Evolutionary conservation across 2,113 vertebrate species (phyloP), one percentile per base, ranked within the genome.

Genomic region (Campylomormyrus tamandua): DNA sequence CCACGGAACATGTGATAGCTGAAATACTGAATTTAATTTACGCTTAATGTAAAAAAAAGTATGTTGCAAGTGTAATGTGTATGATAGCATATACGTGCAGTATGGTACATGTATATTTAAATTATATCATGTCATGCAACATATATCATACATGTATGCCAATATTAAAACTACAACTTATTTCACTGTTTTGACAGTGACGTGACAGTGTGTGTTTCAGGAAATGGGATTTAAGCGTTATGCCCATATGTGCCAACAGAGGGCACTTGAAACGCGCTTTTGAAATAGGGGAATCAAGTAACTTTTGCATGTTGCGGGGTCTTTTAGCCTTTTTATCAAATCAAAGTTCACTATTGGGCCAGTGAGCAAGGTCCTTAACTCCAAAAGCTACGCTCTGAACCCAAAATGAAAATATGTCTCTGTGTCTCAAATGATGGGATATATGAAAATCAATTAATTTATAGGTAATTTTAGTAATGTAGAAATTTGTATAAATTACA

Each of bases 1-100:
- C 89, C 87, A 91, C 88, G 88, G 90, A 84, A 53, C 48, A 35
- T 42, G n/a, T 48, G 7, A 5, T 42, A 84, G 42, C 39, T 31
- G 9, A 87, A 53, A 87, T 87, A 52, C 24, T 87, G n/a, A 46
- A 50, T 31, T 31, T 15, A 15, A 53, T 50, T 48, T 87, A 31
- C 0, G 49, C 39, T 62, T 49, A 35, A 48, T 83, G 21, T 83
- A 83, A 83, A 17, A 17, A 17, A 48, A 84, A 46, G 80, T 19
- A 42, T 42, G 5, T 83, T 21, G 24, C 4, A 46, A 9, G 39
- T 46, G 83, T 13, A 42, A 21, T 84, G 9, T 84, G 21, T 46
- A 84, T 48, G 21, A 48, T 46, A 11, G 17, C 80, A 83, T 45
- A n/a, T 48, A 49, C 11, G 80, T 45, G 70, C 19, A 48, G 83